Evolutionary conservation across 92 coral and sea anemone genomes (phyloP).

Genomic region (Porites lobata): DNA sequence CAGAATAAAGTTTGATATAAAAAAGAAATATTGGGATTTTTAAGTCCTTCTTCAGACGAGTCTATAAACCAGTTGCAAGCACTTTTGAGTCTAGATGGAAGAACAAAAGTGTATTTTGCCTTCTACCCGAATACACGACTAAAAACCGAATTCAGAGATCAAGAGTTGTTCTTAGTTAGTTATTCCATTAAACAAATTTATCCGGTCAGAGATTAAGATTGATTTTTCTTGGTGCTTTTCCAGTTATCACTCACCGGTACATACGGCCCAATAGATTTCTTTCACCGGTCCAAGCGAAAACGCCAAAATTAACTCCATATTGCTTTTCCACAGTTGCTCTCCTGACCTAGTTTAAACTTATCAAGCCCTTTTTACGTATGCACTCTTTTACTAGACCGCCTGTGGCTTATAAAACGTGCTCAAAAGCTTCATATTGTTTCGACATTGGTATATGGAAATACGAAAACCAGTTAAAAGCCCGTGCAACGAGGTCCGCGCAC

Average conservation of each 20-base stretch:
- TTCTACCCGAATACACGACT: background rate
- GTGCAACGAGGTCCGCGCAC: background rate
- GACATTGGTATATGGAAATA: background rate
- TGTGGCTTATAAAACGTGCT: background rate
- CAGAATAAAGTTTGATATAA: background rate
- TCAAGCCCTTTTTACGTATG: background rate
- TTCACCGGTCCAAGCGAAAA: constrained; percentile 67
- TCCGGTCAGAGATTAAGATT: no score
- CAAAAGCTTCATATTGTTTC: no score
- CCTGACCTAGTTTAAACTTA: background rate
- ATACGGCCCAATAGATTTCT: constrained; percentile 32
- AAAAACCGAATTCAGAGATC: background rate
- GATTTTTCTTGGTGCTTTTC: no score
- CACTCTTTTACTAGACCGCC: background rate
- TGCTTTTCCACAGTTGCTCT: background rate
- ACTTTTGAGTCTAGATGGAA: background rate
- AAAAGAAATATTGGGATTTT: background rate
- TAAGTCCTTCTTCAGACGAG: background rate
- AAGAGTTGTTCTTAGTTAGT: background rate
- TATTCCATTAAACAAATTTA: no score
- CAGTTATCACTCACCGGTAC: constrained; percentile 30
- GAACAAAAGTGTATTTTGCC: background rate
- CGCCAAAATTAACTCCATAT: constrained; percentile 65
- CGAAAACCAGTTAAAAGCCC: background rate
- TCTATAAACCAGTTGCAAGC: background rate